Evolutionary conservation across 2,888 invertebrate genomes (phyloP).

Genomic region (Tricholauxania praeusta): DNA sequence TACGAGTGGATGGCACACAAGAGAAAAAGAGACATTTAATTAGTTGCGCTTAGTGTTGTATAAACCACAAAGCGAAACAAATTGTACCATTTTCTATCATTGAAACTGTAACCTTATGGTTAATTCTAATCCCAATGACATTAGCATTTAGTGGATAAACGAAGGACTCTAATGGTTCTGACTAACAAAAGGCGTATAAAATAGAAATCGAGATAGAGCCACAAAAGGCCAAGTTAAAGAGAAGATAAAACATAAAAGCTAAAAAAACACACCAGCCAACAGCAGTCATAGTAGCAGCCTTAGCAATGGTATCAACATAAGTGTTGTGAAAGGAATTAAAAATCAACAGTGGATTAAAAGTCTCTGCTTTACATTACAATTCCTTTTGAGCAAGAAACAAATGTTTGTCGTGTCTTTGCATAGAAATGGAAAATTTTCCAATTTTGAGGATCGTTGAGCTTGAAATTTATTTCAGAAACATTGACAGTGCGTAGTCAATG

Average conservation of each 20-base stretch:
- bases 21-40: slow-evolving; percentile 16
- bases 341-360: slow-evolving; percentile 25
- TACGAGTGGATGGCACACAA: not conserved
- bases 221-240: not conserved
- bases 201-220: not conserved
- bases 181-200: not conserved
- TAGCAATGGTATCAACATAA: not conserved
- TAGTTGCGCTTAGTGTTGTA: slow-evolving; percentile 26
- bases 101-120: not conserved
- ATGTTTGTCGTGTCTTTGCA: not conserved
- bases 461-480: slow-evolving; percentile 1
- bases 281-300: not conserved
- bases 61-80: slow-evolving; percentile 11
- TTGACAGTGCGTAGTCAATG: not conserved
- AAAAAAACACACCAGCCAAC: not conserved
- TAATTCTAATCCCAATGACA: not conserved
- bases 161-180: not conserved
- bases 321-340: not conserved
- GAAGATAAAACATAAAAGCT: not conserved
- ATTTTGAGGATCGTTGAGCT: slow-evolving; percentile 27
- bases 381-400: not conserved
- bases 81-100: not conserved
- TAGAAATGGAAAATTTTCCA: not conserved
- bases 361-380: slow-evolving; percentile 3
- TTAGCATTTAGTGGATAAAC: not conserved